Evolutionary conservation across 2,797 vertebrate species (phyloP).

Genomic region (Onychomys leucogaster): DNA sequence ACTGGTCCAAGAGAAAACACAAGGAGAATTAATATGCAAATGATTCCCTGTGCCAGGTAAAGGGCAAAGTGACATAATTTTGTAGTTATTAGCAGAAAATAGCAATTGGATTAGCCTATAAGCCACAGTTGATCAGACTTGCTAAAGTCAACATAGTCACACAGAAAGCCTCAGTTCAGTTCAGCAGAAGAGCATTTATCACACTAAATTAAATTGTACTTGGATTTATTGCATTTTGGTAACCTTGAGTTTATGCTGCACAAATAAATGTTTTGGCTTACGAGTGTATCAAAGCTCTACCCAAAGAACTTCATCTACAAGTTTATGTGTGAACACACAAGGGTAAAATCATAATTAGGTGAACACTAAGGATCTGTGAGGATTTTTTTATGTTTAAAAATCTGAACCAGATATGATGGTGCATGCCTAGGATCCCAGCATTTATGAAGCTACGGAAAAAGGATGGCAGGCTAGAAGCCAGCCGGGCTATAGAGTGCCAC

Average conservation of each 20-base stretch:
- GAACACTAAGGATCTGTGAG: background rate
- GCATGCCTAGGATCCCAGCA: background rate
- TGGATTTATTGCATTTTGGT: background rate
- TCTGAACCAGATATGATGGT: background rate
- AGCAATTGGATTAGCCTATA: background rate
- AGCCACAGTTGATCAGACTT: background rate
- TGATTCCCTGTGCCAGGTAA: background rate
- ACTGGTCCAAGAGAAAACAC: background rate
- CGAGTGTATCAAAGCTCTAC: background rate
- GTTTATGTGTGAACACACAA: background rate
- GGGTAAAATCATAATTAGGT: constrained; percentile 28
- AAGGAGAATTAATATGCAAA: constrained; percentile 16
- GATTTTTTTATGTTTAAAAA: background rate
- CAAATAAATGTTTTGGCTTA: background rate
- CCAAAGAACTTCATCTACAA: background rate
- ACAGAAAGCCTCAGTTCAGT: background rate
- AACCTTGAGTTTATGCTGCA: constrained; percentile 29
- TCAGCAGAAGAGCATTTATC: background rate
- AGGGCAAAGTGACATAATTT: background rate
- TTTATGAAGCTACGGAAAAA: background rate
- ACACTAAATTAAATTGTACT: background rate
- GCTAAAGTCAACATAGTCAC: background rate
- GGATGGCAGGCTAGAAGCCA: background rate
- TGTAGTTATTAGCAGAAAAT: constrained; percentile 18
- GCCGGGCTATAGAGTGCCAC: background rate